A percentile compares a stretch with the other conserved stretches of the same genome.
These are phyloP conservation scores for Holacanthella duospinosa DNA, from an alignment of 2,888 invertebrate genomes.

Conservation along the genomic window DNA sequence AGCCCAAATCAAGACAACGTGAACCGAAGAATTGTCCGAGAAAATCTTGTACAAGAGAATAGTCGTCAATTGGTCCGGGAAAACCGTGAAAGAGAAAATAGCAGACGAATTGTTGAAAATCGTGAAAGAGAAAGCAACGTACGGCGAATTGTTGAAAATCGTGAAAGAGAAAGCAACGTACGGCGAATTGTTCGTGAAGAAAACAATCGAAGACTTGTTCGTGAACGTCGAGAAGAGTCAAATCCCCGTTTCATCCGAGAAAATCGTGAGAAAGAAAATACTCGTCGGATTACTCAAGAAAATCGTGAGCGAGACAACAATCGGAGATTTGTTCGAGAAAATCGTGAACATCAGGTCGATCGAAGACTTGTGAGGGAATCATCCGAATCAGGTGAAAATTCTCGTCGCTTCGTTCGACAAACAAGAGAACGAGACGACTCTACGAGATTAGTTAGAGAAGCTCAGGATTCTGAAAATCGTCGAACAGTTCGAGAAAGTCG, in stretches of 20 bases:
- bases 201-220: slow-evolving; percentile 8
- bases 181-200: slow-evolving; percentile 6
- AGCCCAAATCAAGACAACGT: too few relatives aligned
- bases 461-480: neutral
- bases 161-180: neutral
- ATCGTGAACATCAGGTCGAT: neutral
- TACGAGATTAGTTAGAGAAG: neutral
- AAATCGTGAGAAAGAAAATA: neutral
- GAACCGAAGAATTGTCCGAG: neutral
- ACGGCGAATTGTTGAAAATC: too few relatives aligned
- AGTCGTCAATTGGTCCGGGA: slow-evolving; percentile 9
- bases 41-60: slow-evolving; percentile 6
- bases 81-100: slow-evolving; percentile 7
- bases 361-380: neutral
- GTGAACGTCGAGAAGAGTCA: neutral
- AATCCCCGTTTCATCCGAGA: neutral
- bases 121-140: slow-evolving; percentile 6
- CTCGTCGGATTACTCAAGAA: slow-evolving; percentile 7
- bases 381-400: neutral
- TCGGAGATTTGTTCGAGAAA: slow-evolving; percentile 11
- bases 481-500: slow-evolving; percentile 7
- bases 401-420: slow-evolving; percentile 8
- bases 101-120: too few relatives aligned
- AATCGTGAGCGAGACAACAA: slow-evolving; percentile 4
- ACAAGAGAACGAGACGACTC: neutral